A percentile compares a stretch with the other conserved stretches of the same genome.
Conservation (phyloP, 2,888 invertebrate species). For the Protonemura montana region DNA sequence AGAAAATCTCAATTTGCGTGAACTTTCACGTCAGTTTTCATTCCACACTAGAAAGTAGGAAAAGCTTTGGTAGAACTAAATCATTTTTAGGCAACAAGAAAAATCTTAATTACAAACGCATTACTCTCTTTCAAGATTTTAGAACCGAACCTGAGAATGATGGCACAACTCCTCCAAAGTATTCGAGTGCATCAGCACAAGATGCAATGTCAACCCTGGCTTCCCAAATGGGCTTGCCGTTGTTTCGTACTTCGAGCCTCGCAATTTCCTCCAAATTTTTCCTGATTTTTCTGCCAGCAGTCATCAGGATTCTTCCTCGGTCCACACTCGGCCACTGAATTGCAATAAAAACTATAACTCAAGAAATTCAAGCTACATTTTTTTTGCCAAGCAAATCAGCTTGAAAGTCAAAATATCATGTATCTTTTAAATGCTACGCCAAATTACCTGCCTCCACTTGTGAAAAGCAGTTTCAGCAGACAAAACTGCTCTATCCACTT, state of each 20-base stretch:
- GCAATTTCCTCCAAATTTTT: slow-evolving; percentile 57
- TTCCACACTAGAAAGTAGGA: background rate
- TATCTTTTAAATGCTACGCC: background rate
- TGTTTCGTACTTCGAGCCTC: slow-evolving; percentile 59
- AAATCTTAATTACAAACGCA: too few species aligned
- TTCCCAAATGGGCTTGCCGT: slow-evolving; percentile 66
- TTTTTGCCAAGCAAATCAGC: too few species aligned
- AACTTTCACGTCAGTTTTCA: too few species aligned
- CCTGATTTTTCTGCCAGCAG: slow-evolving; percentile 58
- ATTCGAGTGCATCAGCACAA: slow-evolving; percentile 64
- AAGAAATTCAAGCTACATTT: too few species aligned
- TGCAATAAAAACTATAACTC: background rate
- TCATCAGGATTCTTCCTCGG: slow-evolving; percentile 58
- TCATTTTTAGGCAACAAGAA: too few species aligned
- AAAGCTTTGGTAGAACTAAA: too few species aligned
- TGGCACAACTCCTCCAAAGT: slow-evolving; percentile 61
- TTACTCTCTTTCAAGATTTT: too few species aligned
- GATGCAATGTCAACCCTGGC: slow-evolving; percentile 62
- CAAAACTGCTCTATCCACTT: slow-evolving; percentile 58
- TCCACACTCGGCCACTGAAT: slow-evolving; percentile 56
- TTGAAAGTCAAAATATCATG: background rate
- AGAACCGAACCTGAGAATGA: slow-evolving; percentile 51
- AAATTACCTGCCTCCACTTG: slow-evolving; percentile 55
- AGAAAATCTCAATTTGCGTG: too few species aligned
- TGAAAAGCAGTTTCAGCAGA: slow-evolving; percentile 57